These are phyloP conservation scores for Hyalella azteca DNA, from an alignment of 2,888 invertebrate species.

Conservation along the genomic window DNA sequence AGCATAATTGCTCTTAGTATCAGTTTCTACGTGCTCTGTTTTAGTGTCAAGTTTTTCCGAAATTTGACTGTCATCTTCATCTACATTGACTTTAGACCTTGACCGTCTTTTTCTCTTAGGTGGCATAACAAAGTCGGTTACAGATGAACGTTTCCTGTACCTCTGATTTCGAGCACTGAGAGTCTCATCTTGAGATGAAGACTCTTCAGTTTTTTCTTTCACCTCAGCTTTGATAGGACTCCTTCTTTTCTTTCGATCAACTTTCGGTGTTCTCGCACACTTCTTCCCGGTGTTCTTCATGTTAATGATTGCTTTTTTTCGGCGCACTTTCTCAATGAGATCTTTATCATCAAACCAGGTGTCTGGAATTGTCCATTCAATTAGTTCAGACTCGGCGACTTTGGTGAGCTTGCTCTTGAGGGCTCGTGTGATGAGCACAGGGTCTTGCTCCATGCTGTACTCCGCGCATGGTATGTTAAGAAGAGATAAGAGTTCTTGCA, in stretches of 20 bases:
- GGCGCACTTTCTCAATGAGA: conserved; percentile 46
- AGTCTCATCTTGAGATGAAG: background rate
- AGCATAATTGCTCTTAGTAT: no score
- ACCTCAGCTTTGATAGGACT: conserved; percentile 3
- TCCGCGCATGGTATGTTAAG: conserved; percentile 76
- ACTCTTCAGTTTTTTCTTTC: conserved; percentile 1
- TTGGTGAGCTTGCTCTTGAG: background rate
- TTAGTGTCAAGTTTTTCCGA: no score
- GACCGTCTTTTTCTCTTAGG: background rate
- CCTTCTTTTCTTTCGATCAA: conserved; percentile 31
- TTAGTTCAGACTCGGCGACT: conserved; percentile 38
- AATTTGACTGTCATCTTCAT: no score
- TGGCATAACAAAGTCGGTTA: background rate
- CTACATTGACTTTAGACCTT: no score
- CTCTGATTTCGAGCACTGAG: background rate
- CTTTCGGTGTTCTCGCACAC: background rate
- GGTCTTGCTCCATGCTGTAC: conserved; percentile 73
- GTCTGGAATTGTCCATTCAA: conserved; percentile 58
- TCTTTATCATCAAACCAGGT: conserved; percentile 50
- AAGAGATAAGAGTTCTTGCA: conserved; percentile 76
- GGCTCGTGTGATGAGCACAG: conserved; percentile 61
- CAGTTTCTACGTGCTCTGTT: background rate
- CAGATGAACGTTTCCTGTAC: background rate
- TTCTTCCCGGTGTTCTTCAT: conserved; percentile 14
- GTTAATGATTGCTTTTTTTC: conserved; percentile 41